These are phyloP conservation scores for Pelecanoides urinatrix DNA, from an alignment of 2,113 vertebrate genomes.

Conservation along the genomic window DNA sequence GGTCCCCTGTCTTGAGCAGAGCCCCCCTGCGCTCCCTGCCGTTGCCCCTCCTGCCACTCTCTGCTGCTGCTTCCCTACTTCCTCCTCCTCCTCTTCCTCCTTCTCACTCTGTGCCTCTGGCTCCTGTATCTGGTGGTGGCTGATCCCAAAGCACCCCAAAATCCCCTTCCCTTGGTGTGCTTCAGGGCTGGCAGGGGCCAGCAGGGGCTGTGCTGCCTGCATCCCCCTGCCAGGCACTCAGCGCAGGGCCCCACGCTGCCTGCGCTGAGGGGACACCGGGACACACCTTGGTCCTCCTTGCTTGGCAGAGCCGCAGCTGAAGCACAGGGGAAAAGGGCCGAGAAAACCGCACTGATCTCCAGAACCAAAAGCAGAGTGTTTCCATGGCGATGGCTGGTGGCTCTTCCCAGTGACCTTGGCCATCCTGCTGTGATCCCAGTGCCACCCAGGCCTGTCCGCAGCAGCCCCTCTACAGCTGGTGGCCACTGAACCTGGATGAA, in stretches of 20 bases:
- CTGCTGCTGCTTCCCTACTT: neutral
- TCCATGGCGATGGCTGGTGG: neutral
- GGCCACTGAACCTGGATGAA: neutral
- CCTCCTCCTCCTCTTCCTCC: neutral
- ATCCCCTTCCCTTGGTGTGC: neutral
- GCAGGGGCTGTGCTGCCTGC: neutral
- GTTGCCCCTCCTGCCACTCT: neutral
- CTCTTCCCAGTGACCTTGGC: neutral
- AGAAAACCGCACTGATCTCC: neutral
- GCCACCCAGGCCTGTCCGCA: rapidly evolving
- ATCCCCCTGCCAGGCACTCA: neutral
- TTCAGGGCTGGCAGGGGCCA: neutral
- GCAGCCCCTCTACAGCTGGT: neutral
- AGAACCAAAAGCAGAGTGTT: neutral
- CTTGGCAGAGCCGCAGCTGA: neutral
- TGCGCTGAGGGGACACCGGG: neutral
- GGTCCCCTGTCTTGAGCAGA: neutral
- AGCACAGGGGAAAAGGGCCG: neutral
- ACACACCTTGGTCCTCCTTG: neutral
- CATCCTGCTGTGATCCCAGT: neutral
- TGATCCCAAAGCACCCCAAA: neutral
- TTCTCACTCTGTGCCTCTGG: neutral
- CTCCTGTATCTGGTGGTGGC: neutral
- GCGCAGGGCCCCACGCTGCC: neutral
- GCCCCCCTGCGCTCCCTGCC: neutral